Conservation (phyloP, 2,888 invertebrate genomes). For the Pyrocoelia pectoralis region DNA sequence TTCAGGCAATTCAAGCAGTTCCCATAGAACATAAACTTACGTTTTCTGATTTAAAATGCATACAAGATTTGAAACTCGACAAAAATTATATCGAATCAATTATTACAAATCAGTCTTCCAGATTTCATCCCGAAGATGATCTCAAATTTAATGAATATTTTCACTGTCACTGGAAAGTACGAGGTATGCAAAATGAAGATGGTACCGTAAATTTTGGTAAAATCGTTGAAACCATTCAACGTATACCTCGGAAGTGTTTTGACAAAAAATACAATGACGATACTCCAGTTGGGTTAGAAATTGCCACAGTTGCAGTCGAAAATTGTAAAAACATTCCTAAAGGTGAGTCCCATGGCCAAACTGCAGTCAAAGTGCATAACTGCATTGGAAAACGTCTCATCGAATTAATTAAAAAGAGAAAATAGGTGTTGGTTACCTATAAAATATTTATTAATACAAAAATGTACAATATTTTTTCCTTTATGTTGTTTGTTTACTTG, state of each 20-base stretch:
- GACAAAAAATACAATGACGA: background rate
- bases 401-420: constrained; percentile 3
- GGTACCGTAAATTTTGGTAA: constrained; percentile 6
- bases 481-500: too few relatives aligned
- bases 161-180: constrained; percentile 1
- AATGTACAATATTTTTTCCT: too few relatives aligned
- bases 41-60: constrained; percentile 2
- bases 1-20: background rate
- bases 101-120: constrained; percentile 1
- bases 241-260: background rate
- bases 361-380: constrained; percentile 14
- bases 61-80: background rate
- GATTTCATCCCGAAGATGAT: constrained; percentile 12
- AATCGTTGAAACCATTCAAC: background rate
- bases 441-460: too few relatives aligned
- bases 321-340: constrained; percentile 2
- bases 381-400: constrained; percentile 12
- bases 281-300: constrained; percentile 1
- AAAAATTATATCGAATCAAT: background rate
- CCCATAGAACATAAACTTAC: background rate
- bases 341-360: constrained; percentile 3
- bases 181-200: constrained; percentile 4
- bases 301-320: constrained; percentile 6
- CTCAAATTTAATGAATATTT: background rate
- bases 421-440: too few relatives aligned